Evolutionary conservation across 2,113 vertebrate species (phyloP).

Genomic region (Miniopterus natalensis): DNA sequence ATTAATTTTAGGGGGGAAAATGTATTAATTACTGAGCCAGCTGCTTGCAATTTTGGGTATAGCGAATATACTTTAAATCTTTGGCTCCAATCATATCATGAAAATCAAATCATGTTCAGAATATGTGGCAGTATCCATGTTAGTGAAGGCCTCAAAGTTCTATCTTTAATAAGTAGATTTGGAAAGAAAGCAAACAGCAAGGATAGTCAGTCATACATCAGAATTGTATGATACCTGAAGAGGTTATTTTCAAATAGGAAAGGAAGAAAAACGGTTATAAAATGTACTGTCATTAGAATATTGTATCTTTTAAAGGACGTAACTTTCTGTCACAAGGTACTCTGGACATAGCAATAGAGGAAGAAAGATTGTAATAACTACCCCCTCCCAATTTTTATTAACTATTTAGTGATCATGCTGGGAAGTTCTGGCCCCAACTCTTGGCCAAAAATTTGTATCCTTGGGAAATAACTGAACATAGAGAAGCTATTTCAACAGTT

Average conservation of each 20-base stretch:
- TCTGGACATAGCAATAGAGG: not conserved
- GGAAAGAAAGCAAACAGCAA: not conserved
- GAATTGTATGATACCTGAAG: not conserved
- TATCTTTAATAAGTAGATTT: not conserved
- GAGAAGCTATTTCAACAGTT: conserved; percentile 23
- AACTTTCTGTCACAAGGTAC: not conserved
- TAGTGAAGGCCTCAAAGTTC: not conserved
- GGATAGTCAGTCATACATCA: not conserved
- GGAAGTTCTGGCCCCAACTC: not conserved
- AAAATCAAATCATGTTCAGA: conserved; percentile 48
- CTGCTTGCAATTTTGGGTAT: not conserved
- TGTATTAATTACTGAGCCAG: not conserved
- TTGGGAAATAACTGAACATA: not conserved
- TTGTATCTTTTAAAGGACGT: not conserved
- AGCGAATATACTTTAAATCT: not conserved
- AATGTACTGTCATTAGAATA: not conserved
- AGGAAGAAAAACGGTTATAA: not conserved
- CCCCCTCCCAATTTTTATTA: not conserved
- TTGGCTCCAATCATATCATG: not conserved
- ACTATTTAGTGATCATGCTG: conserved; percentile 21
- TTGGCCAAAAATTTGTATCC: not conserved
- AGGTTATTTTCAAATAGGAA: not conserved
- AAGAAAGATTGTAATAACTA: not conserved
- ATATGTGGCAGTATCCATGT: not conserved
- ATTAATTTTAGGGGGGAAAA: not conserved